Evolutionary conservation across 2,113 vertebrate species (phyloP), one percentile per base, ranked within the genome.

Genomic region (Myiopsitta monachus): DNA sequence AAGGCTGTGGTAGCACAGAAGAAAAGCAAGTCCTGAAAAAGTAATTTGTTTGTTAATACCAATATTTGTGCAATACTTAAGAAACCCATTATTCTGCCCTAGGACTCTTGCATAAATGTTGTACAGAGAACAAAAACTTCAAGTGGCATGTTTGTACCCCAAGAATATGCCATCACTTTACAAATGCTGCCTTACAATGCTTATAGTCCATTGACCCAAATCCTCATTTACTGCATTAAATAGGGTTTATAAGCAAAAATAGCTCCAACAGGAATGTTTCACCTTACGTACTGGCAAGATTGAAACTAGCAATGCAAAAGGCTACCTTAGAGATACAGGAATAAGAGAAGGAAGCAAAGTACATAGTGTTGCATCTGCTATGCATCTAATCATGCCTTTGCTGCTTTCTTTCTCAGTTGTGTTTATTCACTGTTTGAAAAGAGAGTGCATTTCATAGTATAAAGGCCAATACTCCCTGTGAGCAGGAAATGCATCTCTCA

Each of bases 221-320:
- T 88, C 93, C 88, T 94, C 76, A 19, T 72, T 54, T 38, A 82
- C 52, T 86, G 73, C 88, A 90, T 83, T 83, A 77, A 70, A 92
- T 11, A 38, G 68, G 54, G 27, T 92, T 95, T 94, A 68, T 74
- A 78, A 66, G 51, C 79, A 90, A 80, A 94, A 93, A 64, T 14
- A 93, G 69, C 68, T 83, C 47, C 68, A 62, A 43, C 2, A 1
- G 39, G 31, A 78, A 93, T 18, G 33, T 51, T 52, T 70, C 76
- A 86, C 43, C 38, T 68, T 28, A 67, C 28, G 6, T 16, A 31
- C 27, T 51, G 9, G 28, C n/a, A 77, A 51, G 83, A 68, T 1
- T 51, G 59, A 84, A 61, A n/a, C 16, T 26, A 86, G 57, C n/a
- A 64, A 57, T 17, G 63, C n/a, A 77, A 91, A 94, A 87, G 47